phyloP scores from a whole-genome alignment of 2,888 invertebrate genomes.

The Chelonus formosanus region DNA sequence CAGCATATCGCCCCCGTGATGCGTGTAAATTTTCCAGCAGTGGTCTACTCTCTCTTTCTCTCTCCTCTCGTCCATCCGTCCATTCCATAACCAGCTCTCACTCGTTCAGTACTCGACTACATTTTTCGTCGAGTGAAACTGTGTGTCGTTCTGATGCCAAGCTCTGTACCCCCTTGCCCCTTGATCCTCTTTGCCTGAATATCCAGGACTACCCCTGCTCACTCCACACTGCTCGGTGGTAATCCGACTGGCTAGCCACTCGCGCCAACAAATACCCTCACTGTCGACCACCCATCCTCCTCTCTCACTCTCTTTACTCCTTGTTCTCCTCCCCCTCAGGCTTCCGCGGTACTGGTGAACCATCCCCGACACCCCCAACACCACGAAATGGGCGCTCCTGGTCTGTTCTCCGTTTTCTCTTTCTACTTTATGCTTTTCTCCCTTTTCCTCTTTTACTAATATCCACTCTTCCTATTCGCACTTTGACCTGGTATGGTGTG shows the following conservation, averaged over 20 bases:
- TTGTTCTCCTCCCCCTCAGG: conserved; percentile 15
- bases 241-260: conserved; percentile 65
- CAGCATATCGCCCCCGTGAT: conserved; percentile 58
- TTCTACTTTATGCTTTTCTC: conserved; percentile 30
- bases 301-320: conserved; percentile 26
- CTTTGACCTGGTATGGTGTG: conserved; percentile 11
- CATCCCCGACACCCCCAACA: conserved; percentile 63
- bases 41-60: conserved; percentile 50
- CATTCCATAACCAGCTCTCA: conserved; percentile 11
- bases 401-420: conserved; percentile 18
- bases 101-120: conserved; percentile 7
- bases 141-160: conserved; percentile 28
- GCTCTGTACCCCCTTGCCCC: conserved; percentile 18
- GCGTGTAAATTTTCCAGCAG: conserved; percentile 65
- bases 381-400: conserved; percentile 54
- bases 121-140: conserved; percentile 24
- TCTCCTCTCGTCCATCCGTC: conserved; percentile 9
- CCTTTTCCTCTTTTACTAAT: conserved; percentile 37
- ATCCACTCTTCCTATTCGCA: conserved; percentile 28
- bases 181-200: conserved; percentile 16
- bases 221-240: conserved; percentile 53
- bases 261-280: conserved; percentile 65
- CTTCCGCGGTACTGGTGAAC: conserved; percentile 61
- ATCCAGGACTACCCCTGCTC: conserved; percentile 42
- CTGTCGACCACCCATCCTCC: conserved; percentile 49